Percentiles rank a stretch among this genome's conserved stretches.
Evolutionary conservation across 2,888 invertebrate species (phyloP).

Genomic region (Flabesymbios commensalis): DNA sequence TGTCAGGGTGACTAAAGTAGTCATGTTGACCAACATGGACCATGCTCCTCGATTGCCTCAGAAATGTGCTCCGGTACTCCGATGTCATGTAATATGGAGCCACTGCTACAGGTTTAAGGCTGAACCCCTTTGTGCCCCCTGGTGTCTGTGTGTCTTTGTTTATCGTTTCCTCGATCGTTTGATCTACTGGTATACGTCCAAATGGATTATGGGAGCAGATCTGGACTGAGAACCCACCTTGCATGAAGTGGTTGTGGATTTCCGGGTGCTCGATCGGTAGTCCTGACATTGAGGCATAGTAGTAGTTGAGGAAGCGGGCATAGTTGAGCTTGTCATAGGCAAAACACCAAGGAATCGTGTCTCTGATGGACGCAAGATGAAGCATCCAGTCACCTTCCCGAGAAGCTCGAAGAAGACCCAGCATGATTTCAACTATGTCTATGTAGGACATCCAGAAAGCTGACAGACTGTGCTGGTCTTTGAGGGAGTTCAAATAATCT

Average conservation of each 20-base stretch:
- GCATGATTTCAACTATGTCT: constrained; percentile 30
- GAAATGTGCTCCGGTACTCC: constrained; percentile 8
- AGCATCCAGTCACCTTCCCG: constrained; percentile 33
- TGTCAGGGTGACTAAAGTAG: constrained; percentile 16
- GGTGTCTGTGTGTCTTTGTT: constrained; percentile 29
- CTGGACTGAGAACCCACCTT: constrained; percentile 29
- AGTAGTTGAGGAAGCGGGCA: constrained; percentile 31
- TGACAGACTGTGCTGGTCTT: constrained; percentile 10
- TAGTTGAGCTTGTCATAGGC: constrained; percentile 38
- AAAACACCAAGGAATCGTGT: constrained; percentile 37
- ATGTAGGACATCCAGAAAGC: constrained; percentile 36
- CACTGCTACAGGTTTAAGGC: constrained; percentile 10
- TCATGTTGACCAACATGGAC: background rate
- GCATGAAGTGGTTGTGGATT: constrained; percentile 13
- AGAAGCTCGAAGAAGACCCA: constrained; percentile 24
- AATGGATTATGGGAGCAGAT: background rate
- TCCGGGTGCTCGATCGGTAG: constrained; percentile 21
- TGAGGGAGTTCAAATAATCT: background rate
- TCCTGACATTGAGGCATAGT: constrained; percentile 24
- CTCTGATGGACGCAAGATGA: constrained; percentile 26
- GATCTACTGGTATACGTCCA: constrained; percentile 20
- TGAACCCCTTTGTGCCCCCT: constrained; percentile 21
- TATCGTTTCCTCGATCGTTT: constrained; percentile 19
- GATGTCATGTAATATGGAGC: constrained; percentile 9
- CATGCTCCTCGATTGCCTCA: constrained; percentile 6